Evolutionary conservation across 2,113 vertebrate genomes (phyloP), one percentile per base, ranked within the genome.

Genomic region (Edolisoma coerulescens): DNA sequence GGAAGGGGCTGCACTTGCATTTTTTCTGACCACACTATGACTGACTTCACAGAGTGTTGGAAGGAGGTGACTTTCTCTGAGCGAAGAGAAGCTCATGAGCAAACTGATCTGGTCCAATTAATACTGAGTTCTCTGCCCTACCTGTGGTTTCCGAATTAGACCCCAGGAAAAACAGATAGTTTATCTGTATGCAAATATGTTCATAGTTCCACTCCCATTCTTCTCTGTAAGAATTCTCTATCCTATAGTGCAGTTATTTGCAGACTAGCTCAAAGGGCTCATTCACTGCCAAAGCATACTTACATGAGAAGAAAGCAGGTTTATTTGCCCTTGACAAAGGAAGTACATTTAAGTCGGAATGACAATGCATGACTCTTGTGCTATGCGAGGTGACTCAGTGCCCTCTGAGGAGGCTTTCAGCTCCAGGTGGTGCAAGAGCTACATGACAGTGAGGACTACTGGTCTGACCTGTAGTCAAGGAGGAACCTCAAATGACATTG

Each of bases 381-480:
- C n/a, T 71, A 24, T 6, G 10, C 16, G 71, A 75, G n/a, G 13
- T 44, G 37, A 42, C 22, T 44, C 65, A 16, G 22, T 39, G 44
- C 26, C 30, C 45, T 69, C 54, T 47, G 86, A 87, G 45, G 64
- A 68, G 52, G 19, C 47, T 68, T 87, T 71, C 28, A 64, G 35
- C 65, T 87, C 54, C 54, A 57, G n/a, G 45, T 17, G 8, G n/a
- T 60, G 13, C 3, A 3, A 53, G 64, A 37, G 10, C 37, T 67
- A 20, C 32, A 9, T 10, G 65, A 53, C 17, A 56, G 19, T 0
- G 0, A 78, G 27, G 64, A 27, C 21, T 42, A 9, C 9, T 70
- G 22, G n/a, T 59, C 32, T 67, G 42, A 42, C 24, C 21, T 41
- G 57, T 12, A 59, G 47, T 27, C 41, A 85, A 70, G 45, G 27